Evolutionary conservation across 2,797 vertebrate genomes (phyloP).

Genomic region (Chelon auratus): DNA sequence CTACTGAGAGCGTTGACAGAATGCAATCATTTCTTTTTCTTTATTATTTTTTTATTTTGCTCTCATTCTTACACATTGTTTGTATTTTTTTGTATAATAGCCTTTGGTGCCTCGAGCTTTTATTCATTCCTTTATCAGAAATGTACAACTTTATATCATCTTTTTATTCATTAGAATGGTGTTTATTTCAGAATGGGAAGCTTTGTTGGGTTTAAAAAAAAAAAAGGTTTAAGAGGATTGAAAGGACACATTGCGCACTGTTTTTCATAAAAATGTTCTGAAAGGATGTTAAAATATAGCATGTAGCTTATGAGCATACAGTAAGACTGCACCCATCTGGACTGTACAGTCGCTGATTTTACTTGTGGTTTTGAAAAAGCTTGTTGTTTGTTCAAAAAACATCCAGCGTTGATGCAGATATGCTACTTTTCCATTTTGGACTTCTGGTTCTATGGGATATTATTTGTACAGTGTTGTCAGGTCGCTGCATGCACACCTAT

Average conservation of each 20-base stretch:
- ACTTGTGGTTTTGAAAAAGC: conserved; percentile 30
- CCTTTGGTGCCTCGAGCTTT: conserved; percentile 86
- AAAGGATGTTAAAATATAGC: conserved; percentile 43
- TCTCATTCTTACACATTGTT: conserved; percentile 67
- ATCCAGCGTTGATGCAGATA: conserved; percentile 34
- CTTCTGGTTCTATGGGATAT: conserved; percentile 26
- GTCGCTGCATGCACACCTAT: conserved; percentile 66
- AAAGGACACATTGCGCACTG: conserved; percentile 57
- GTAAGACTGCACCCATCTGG: conserved; percentile 16
- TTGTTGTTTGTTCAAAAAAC: conserved; percentile 36
- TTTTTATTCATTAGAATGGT: conserved; percentile 66
- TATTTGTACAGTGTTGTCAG: conserved; percentile 60
- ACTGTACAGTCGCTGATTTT: conserved; percentile 9
- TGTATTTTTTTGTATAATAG: conserved; percentile 78
- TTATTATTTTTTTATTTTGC: conserved; percentile 51
- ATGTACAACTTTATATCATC: conserved; percentile 68
- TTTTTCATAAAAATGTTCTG: conserved; percentile 57
- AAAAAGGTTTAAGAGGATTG: conserved; percentile 39
- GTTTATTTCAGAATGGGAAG: conserved; percentile 62
- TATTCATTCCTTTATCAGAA: conserved; percentile 86
- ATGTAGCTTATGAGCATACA: conserved; percentile 31
- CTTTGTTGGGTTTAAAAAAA: conserved; percentile 45
- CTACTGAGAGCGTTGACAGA: conserved; percentile 63
- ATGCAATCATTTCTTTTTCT: conserved; percentile 53
- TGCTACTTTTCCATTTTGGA: conserved; percentile 52